These are phyloP conservation scores for Heliocidaris tuberculata DNA, from an alignment of 35 echinoderm and acorn worm species.

Conservation along the genomic window DNA sequence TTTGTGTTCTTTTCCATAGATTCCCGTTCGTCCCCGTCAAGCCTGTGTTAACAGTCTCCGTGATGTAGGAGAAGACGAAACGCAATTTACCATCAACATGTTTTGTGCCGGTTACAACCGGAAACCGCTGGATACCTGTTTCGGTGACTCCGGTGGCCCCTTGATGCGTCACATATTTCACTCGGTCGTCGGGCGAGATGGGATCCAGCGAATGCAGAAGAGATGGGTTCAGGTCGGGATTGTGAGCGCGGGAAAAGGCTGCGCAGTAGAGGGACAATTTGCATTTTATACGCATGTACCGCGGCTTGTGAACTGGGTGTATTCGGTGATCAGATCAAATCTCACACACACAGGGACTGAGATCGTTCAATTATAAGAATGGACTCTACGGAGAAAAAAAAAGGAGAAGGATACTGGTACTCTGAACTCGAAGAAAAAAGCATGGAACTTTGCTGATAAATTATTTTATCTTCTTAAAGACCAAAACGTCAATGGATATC, in stretches of 20 bases:
- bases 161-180: conserved; percentile 71
- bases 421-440: not conserved
- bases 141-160: conserved; percentile 93
- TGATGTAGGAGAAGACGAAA: conserved; percentile 64
- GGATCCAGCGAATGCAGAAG: conserved; percentile 43
- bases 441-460: not conserved
- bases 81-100: conserved; percentile 80
- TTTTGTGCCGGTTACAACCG: conserved; percentile 91
- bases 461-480: not conserved
- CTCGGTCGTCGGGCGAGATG: conserved; percentile 18
- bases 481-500: not conserved
- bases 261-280: conserved; percentile 86
- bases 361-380: conserved; percentile 66
- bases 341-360: conserved; percentile 67
- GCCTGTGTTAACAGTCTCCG: conserved; percentile 71
- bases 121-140: conserved; percentile 78
- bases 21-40: conserved; percentile 69
- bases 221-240: conserved; percentile 95
- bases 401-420: not conserved
- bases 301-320: conserved; percentile 76
- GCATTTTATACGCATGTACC: conserved; percentile 92
- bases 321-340: conserved; percentile 62
- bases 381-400: not conserved
- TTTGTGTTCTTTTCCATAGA: conserved; percentile 13
- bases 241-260: conserved; percentile 91